A percentile compares a stretch with the other conserved stretches of the same genome.
Evolutionary conservation across 2,888 invertebrate genomes (phyloP).

Genomic region (Rhogogaster chlorosoma): DNA sequence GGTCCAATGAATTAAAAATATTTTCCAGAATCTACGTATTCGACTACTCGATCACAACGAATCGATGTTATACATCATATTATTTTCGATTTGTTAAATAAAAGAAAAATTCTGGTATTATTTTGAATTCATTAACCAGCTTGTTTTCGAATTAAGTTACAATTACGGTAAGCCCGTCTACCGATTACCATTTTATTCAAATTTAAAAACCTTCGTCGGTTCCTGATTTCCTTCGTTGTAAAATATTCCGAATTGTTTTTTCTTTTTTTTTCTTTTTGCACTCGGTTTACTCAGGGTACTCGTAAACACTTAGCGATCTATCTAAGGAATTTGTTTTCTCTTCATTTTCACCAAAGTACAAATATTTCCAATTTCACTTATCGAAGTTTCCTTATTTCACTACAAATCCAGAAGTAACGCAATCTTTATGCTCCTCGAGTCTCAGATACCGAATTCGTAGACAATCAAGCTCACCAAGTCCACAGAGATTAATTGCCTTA

Average conservation of each 20-base stretch:
- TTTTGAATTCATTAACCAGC: not conserved
- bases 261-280: not conserved
- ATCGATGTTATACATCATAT: constrained; percentile 24
- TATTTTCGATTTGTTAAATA: not conserved
- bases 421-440: not conserved
- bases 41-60: not conserved
- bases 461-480: not conserved
- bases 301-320: not conserved
- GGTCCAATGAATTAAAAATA: constrained; percentile 12
- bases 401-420: not conserved
- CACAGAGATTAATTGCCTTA: not conserved
- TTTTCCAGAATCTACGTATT: not conserved
- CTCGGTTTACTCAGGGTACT: not conserved
- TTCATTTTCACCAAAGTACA: not conserved
- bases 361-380: not conserved
- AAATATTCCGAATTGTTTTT: not conserved
- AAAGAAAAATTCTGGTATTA: not conserved
- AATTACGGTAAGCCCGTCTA: not conserved
- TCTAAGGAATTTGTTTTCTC: not conserved
- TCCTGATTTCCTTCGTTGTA: not conserved
- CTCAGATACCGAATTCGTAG: not conserved
- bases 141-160: not conserved
- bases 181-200: not conserved
- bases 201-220: not conserved
- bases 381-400: not conserved